These are phyloP conservation scores for Forbesichthys agassizii DNA, from an alignment of 2,113 vertebrate genomes.

Conservation along the genomic window DNA sequence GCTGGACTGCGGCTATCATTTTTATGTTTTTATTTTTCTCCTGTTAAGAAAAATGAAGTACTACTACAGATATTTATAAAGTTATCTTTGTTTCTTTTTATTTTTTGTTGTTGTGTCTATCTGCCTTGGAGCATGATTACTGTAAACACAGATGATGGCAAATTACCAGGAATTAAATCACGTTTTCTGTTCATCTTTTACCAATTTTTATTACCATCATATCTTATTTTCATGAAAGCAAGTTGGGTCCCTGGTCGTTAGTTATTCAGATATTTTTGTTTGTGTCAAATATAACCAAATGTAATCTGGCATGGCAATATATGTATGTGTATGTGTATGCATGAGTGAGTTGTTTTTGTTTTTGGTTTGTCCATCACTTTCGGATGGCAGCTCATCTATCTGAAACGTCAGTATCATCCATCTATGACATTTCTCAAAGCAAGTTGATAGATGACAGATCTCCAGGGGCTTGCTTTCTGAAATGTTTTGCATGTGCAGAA, in stretches of 20 bases:
- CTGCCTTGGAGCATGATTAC: conserved; percentile 20
- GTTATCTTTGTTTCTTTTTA: conserved; percentile 40
- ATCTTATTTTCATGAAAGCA: background rate
- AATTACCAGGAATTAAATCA: conserved; percentile 73
- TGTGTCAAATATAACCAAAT: conserved; percentile 12
- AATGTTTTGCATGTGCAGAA: conserved; percentile 50
- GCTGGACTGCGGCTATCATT: conserved; percentile 55
- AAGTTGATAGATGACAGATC: conserved; percentile 68
- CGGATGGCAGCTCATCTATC: conserved; percentile 65
- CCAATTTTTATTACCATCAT: conserved; percentile 27
- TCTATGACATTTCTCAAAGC: conserved; percentile 60
- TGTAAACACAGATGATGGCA: conserved; percentile 72
- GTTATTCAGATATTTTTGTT: conserved; percentile 11
- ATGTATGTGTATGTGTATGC: conserved; percentile 22
- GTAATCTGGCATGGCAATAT: conserved; percentile 38
- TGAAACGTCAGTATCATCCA: conserved; percentile 58
- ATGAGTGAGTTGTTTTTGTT: conserved; percentile 14
- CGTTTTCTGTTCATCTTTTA: conserved; percentile 33
- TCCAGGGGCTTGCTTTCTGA: conserved; percentile 51
- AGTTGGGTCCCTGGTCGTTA: conserved; percentile 26
- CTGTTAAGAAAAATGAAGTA: conserved; percentile 50
- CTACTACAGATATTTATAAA: conserved; percentile 40
- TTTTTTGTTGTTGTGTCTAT: conserved; percentile 22
- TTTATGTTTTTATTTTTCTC: conserved; percentile 57
- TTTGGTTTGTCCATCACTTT: conserved; percentile 54